These are phyloP conservation scores for Lamellibrachia satsuma DNA, from an alignment of 2,888 invertebrate genomes.

Conservation along the genomic window DNA sequence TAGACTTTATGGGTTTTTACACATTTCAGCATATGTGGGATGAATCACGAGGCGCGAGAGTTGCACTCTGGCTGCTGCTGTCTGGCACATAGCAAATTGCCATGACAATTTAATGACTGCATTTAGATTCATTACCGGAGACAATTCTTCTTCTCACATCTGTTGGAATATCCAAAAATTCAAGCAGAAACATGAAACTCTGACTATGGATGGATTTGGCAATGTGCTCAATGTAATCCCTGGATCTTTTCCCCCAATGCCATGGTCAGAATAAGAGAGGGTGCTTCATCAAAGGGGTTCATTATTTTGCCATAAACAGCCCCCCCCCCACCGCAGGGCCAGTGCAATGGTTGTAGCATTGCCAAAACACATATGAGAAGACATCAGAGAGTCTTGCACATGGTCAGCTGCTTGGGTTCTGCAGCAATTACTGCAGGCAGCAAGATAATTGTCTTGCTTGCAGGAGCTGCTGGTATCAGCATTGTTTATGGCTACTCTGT, in stretches of 20 bases:
- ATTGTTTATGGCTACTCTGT: slow-evolving; percentile 13
- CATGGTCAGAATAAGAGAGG: background rate
- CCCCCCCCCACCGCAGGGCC: background rate
- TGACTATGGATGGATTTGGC: background rate
- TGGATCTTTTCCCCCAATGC: background rate
- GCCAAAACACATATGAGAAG: background rate
- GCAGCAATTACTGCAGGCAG: background rate
- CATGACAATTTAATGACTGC: background rate
- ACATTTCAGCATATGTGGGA: background rate
- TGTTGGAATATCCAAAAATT: background rate
- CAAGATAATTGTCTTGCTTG: background rate
- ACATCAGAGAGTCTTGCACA: background rate
- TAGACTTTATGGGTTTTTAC: background rate
- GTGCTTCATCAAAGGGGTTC: background rate
- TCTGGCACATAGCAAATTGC: slow-evolving; percentile 12
- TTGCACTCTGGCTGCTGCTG: background rate
- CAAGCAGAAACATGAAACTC: background rate
- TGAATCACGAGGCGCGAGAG: background rate
- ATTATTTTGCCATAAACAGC: background rate
- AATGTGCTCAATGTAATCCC: background rate
- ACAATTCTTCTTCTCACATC: background rate
- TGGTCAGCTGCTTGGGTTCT: background rate
- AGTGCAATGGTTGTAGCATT: background rate
- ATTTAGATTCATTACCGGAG: background rate
- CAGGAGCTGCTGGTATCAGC: background rate